Evolutionary conservation across 2,797 vertebrate genomes (phyloP), one percentile per base, ranked within the genome.

Genomic region (Rhabdomys pumilio): DNA sequence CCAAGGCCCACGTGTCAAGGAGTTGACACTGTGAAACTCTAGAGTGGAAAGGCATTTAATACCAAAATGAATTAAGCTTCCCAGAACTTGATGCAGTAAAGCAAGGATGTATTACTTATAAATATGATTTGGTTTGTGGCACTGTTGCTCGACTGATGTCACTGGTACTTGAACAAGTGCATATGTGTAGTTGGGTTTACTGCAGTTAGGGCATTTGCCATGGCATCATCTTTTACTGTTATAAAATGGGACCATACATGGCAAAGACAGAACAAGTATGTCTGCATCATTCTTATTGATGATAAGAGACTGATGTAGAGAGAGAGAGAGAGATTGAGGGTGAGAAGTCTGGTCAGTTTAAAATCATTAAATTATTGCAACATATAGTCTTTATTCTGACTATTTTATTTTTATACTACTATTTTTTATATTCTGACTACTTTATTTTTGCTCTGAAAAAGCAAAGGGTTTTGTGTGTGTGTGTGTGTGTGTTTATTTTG

Each of bases 321-420:
- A 63, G 19, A n/a, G 44, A 41, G 61, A 69, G 22, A 34, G 63
- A 77, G 59, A 22, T 67, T 41, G 61, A 75, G 8, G 34, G 3
- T 83, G 31, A 95, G n/a, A 10, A 7, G 55, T 26, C 22, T 76
- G 31, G n/a, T 86, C 44, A 91, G 2, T 63, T 73, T 55, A 29
- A 91, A 73, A 95, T 29, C 77, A 82, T 86, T 79, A 75, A 15
- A 61, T 41, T 94, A 5, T 61, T 84, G 4, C 63, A 77, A 91
- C 8, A 29, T 44, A 92, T 4, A 79, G 0, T 31, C 22, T 34
- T 89, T 20, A 89, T 77, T 19, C 53, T 38, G 38, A 38, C 38
- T 38, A 38, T 38, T 38, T 38, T 38, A 38, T 38, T 38, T 38
- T 38, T 38, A 38, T 38, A 38, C 38, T 38, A 38, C 38, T 38